Evolutionary conservation across 2,113 vertebrate genomes (phyloP), one percentile per base, ranked within the genome.

Genomic region (Genyomyrus donnyi): DNA sequence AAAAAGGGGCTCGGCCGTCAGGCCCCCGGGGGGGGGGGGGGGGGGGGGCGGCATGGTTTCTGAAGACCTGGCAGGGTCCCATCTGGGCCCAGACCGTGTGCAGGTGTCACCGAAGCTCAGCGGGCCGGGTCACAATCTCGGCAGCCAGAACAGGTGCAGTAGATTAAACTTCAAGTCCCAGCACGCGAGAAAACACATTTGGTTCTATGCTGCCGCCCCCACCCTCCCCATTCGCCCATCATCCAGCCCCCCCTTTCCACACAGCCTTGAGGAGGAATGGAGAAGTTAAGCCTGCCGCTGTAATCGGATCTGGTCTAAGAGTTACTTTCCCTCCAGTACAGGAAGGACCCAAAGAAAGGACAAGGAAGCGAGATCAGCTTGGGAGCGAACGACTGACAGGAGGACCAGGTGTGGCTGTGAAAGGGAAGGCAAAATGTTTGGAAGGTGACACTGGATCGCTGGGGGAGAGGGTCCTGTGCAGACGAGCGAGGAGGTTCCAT

Each of bases 101-200:
- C 95, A 96, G 94, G 95, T 96, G 95, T 91, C 94, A 92, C 90
- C 88, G 90, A 89, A 90, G 93, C 10, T 21, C 46, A 46, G 39
- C 11, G 84, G 89, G 91, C 89, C 88, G 90, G 92, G 91, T 93
- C 85, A 91, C 85, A 92, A 93, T 89, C 91, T 95, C 91, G 93
- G 94, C 91, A 90, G 94, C 91, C 92, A 94, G 93, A 95, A 95
- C 96, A 96, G 96, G 96, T 96, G 96, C 95, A 95, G 94, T 92
- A 94, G 94, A 95, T 94, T 95, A 94, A 92, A 91, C 93, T 92
- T 92, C 95, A 93, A 93, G 95, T 93, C 93, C 92, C 88, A 49
- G 93, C 95, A 95, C 87, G 94, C 90, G 85, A 94, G 94, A 93
- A 95, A 94, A 94, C 93, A 94, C 92, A 95, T 84, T 92, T 95